Conservation (phyloP, 2,888 invertebrate genomes). For the Megaustenia siamemsis region DNA sequence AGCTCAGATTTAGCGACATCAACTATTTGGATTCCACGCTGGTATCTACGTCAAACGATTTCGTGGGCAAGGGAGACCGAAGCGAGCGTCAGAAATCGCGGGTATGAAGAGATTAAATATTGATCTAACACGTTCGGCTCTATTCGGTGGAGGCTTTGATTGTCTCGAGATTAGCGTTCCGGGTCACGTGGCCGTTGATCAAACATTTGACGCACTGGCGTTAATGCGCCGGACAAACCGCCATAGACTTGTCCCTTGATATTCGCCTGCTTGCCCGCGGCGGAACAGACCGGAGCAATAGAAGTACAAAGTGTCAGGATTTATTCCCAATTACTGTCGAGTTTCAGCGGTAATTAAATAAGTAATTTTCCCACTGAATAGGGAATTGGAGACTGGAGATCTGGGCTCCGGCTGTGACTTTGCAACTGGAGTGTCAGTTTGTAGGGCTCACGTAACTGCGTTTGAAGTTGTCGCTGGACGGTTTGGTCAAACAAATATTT, state of each 20-base stretch:
- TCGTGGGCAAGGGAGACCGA: neutral
- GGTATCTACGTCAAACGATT: neutral
- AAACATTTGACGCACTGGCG: conserved; percentile 38
- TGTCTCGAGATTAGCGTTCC: conserved; percentile 26
- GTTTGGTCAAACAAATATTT: conserved; percentile 24
- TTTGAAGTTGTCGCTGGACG: neutral
- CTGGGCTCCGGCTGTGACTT: neutral
- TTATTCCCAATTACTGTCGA: neutral
- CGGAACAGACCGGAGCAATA: neutral
- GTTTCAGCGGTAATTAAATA: conserved; percentile 41
- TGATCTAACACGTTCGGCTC: conserved; percentile 34
- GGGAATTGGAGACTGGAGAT: conserved; percentile 16
- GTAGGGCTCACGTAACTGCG: neutral
- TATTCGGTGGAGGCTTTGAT: neutral
- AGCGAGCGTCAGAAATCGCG: conserved; percentile 9
- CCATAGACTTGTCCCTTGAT: conserved; percentile 7
- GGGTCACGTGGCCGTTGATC: conserved; percentile 36
- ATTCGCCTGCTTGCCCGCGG: neutral
- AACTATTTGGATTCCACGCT: neutral
- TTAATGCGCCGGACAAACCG: conserved; percentile 38
- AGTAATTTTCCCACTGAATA: conserved; percentile 30
- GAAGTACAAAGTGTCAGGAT: conserved; percentile 17
- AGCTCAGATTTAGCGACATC: no score
- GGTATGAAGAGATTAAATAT: conserved; percentile 27
- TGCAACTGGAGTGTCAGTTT: neutral